phyloP scores from a whole-genome alignment of 1,140 invertebrate genomes.

The Bursaphelenchus mucronatus region DNA sequence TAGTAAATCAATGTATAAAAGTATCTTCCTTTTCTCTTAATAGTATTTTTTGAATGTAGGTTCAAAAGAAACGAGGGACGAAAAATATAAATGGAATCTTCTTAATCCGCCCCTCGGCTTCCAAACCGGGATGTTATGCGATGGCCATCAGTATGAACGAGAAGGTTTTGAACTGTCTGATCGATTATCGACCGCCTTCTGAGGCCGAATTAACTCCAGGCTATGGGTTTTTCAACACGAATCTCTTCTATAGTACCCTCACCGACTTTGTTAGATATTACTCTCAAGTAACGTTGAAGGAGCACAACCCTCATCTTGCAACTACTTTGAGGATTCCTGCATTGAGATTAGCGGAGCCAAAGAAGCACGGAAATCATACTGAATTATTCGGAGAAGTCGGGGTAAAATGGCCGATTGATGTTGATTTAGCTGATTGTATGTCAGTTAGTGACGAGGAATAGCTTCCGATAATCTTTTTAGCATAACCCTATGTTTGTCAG shows the following conservation, averaged over 20 bases:
- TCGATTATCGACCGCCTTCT: conserved; percentile 44
- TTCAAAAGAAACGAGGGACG: conserved; percentile 19
- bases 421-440: no score
- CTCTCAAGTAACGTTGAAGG: conserved; percentile 31
- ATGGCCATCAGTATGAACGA: conserved; percentile 37
- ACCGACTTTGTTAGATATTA: conserved; percentile 51
- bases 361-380: no score
- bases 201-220: conserved; percentile 31
- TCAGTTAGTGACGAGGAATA: no score
- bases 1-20: conserved; percentile 1
- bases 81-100: conserved; percentile 39
- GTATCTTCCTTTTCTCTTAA: no score
- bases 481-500: no score
- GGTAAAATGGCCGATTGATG: no score
- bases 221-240: conserved; percentile 43
- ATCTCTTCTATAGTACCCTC: conserved; percentile 47
- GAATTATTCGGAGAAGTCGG: no score
- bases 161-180: conserved; percentile 36
- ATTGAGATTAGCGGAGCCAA: neutral
- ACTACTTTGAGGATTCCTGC: conserved; percentile 26
- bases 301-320: conserved; percentile 42
- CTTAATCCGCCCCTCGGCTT: conserved; percentile 41
- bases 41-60: no score
- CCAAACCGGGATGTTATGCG: conserved; percentile 45
- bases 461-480: no score